Percentiles rank a stretch among this genome's conserved stretches.
These are phyloP conservation scores for Gila robusta DNA, from an alignment of 2,797 vertebrate genomes.

Conservation along the genomic window DNA sequence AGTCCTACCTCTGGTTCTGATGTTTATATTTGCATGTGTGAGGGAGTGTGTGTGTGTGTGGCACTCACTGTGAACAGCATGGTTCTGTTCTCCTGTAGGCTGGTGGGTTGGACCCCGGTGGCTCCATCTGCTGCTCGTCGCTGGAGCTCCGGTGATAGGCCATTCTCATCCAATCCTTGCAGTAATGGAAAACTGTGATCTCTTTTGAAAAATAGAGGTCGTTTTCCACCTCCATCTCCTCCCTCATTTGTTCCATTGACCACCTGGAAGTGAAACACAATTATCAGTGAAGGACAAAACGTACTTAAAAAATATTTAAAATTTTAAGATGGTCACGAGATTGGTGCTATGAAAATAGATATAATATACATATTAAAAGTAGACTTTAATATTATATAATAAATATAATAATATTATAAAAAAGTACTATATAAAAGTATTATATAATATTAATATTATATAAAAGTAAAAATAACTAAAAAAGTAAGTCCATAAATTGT, in stretches of 20 bases:
- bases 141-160: constrained; percentile 85
- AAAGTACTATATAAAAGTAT: not conserved
- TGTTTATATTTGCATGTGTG: constrained; percentile 17
- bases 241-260: constrained; percentile 63
- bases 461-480: not conserved
- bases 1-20: not conserved
- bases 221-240: constrained; percentile 62
- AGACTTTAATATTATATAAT: not conserved
- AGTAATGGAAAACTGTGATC: constrained; percentile 84
- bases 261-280: constrained; percentile 26
- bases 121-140: constrained; percentile 78
- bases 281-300: not conserved
- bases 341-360: not conserved
- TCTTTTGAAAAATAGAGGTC: constrained; percentile 81
- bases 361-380: not conserved
- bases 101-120: constrained; percentile 89
- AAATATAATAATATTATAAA: not conserved
- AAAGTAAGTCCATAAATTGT: not conserved
- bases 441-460: not conserved
- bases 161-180: constrained; percentile 87
- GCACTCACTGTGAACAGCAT: constrained; percentile 93
- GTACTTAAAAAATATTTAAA: not conserved
- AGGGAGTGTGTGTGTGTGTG: constrained; percentile 12
- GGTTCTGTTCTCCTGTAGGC: constrained; percentile 94
- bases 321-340: not conserved